Base-by-base conservation (phyloP, 2,797 vertebrate genomes). In the Pseudomugil gertrudae region DNA sequence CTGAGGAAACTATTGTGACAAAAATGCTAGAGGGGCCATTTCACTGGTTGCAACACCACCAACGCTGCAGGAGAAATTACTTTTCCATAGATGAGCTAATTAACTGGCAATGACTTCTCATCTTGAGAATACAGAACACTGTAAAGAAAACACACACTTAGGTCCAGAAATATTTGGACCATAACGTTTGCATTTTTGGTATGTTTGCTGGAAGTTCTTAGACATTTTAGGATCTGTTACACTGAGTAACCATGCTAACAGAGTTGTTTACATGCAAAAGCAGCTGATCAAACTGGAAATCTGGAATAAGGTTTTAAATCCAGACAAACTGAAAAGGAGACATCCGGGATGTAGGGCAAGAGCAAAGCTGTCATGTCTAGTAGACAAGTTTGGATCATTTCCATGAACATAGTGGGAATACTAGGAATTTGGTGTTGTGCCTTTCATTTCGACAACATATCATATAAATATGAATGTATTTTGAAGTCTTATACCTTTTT, bases 1-100 rank as follows among this genome's bases (percentile, higher is more conserved):
- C 15, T 43, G 45, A 43, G 13, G 53, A 33, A 72, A 40, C 35
- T 14, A 36, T 10, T 72, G 48, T 50, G 17, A 21, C 9, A 27
- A 58, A 80, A 73, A 63, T 7, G 21, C 62, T 62, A 56, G 72
- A 7, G 3, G 6, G 43, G 48, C 36, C 24, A 24, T 14, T 69
- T 74, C 40, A 19, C 33, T 58, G 51, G 6, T 7, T 27, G 57
- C 15, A 73, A 52, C 29, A 70, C 62, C 52, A 71, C 9, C n/a
- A 45, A 27, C 52, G 23, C 9, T 21, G 43, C 36, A 40, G 36
- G 36, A 40, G 43, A 45, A 45, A 3, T 1, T 45, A 21, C 17
- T 43, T 43, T 43, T 43, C 19, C 38, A 43, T 6, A 7, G 17
- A 43, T 19, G 17, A 43, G 17, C 17, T 19, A n/a, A 2, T 43